These are phyloP conservation scores for Apteryx mantelli DNA, from an alignment of 2,113 vertebrate genomes.

Conservation along the genomic window DNA sequence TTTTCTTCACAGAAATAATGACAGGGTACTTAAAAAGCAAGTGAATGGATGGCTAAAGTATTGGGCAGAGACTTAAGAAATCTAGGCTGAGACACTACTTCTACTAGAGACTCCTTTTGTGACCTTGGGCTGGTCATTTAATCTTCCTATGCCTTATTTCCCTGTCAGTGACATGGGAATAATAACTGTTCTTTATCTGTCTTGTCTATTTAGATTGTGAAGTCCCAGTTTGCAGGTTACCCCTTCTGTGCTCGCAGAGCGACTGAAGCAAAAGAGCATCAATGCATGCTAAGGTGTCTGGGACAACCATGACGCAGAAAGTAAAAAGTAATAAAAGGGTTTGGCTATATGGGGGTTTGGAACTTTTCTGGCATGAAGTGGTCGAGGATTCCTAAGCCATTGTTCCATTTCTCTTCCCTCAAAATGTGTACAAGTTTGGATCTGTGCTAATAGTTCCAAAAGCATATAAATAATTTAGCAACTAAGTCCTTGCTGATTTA, in stretches of 20 bases:
- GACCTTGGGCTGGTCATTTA: slow-evolving; percentile 2
- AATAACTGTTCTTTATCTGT: not conserved
- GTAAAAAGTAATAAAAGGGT: not conserved
- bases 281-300: not conserved
- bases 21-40: slow-evolving; percentile 50
- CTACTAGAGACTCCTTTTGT: not conserved
- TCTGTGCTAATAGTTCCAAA: not conserved
- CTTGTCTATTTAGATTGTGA: not conserved
- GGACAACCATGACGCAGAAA: rapidly evolving
- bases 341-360: not conserved
- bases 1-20: slow-evolving; percentile 55
- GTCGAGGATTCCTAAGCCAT: not conserved
- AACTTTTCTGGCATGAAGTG: not conserved
- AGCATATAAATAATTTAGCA: not conserved
- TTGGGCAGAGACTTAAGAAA: slow-evolving; percentile 25
- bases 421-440: not conserved
- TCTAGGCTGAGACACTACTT: slow-evolving; percentile 5
- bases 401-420: not conserved
- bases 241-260: not conserved
- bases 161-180: not conserved
- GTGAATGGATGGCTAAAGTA: slow-evolving; percentile 15
- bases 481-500: not conserved
- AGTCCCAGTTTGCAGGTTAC: not conserved
- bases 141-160: not conserved
- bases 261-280: not conserved